Evolutionary conservation across 2,113 vertebrate species (phyloP), one percentile per base, ranked within the genome.

Genomic region (Acinonyx jubatus): DNA sequence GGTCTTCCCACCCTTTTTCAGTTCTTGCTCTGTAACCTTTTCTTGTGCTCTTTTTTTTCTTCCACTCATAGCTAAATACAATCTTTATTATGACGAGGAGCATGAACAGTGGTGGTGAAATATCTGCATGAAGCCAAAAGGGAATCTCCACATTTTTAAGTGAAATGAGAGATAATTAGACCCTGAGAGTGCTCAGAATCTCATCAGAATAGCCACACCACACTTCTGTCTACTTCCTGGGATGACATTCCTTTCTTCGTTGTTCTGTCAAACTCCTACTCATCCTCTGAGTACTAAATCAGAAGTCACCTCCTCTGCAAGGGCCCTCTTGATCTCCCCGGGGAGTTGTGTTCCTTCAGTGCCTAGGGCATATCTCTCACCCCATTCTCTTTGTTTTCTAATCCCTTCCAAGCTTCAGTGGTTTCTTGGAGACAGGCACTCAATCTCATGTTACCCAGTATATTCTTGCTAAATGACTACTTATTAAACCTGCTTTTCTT

Each of bases 81-180:
- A 57, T 45, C 15, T 91, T 93, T 78, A 38, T 82, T 15, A 25
- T 52, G 71, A 69, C 50, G 19, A 76, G 91, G 11, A 91, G 7
- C 2, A 61, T 66, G 45, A 95, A 41, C 48, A 11, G 31, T 57
- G n/a, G 19, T 76, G 38, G 16, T 15, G n/a, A 94, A 95, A 65
- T 89, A 80, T 48, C 57, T 80, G 21, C 55, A 50, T 73, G 74
- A 61, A 88, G 89, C 55, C 81, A 52, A 93, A 86, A 55, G 23
- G 19, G 31, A 80, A 95, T 15, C 7, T 81, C 18, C 2, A 38
- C 5, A 36, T 86, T 96, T 50, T 93, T 91, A 71, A 84, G 27
- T 81, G 71, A 78, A 81, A 91, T 71, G 80, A 94, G 45, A 97
- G 93, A 94, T 89, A 68, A 94, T 91, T 68, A 89, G 78, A 71